These are phyloP conservation scores for Carterocephalus palaemon DNA, from an alignment of 2,888 invertebrate species.

Conservation along the genomic window DNA sequence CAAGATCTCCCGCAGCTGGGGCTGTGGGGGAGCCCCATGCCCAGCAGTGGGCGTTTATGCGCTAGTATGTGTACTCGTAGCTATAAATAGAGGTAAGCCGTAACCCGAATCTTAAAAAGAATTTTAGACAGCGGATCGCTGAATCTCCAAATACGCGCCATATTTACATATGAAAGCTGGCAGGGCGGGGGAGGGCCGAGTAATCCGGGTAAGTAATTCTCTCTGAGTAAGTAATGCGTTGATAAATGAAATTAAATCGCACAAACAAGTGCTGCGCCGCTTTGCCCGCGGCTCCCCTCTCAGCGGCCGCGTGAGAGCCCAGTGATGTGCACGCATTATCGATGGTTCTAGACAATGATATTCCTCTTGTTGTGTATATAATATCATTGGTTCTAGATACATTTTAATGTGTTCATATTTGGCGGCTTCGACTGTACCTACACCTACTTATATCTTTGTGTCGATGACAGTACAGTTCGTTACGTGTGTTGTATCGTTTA, in stretches of 20 bases:
- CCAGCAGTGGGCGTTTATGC: no score
- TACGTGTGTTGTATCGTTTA: no score
- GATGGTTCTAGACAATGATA: constrained; percentile 31
- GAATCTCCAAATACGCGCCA: constrained; percentile 35
- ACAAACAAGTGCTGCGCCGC: constrained; percentile 73
- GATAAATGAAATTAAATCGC: constrained; percentile 80
- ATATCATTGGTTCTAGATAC: no score
- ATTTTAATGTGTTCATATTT: no score
- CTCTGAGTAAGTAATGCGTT: constrained; percentile 77
- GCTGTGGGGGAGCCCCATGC: no score
- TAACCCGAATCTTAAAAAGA: no score
- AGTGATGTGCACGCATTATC: constrained; percentile 39
- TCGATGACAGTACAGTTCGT: no score
- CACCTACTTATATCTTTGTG: no score
- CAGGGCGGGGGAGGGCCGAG: constrained; percentile 50
- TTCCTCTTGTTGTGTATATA: not conserved
- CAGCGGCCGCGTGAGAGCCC: constrained; percentile 41
- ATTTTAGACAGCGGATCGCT: constrained; percentile 6
- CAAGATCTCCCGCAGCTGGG: no score
- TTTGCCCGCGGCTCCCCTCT: constrained; percentile 65
- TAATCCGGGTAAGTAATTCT: constrained; percentile 77
- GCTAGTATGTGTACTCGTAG: no score
- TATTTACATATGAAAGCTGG: constrained; percentile 54
- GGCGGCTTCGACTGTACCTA: no score
- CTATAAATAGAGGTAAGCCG: no score